These are phyloP conservation scores for Pterocles burchelli DNA, from an alignment of 2,113 vertebrate genomes.

Conservation along the genomic window DNA sequence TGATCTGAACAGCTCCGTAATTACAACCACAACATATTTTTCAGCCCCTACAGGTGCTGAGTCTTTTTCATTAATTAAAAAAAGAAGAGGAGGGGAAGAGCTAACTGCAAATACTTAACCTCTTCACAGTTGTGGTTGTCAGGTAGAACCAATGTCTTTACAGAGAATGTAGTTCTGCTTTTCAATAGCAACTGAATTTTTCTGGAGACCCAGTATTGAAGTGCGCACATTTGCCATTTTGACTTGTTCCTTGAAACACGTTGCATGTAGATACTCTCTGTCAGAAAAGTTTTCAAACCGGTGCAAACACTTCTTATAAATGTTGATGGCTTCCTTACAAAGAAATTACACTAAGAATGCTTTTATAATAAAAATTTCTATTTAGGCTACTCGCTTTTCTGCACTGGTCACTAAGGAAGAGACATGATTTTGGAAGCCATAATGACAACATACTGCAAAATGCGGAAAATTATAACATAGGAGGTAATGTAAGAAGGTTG, in stretches of 20 bases:
- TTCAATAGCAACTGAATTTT: not conserved
- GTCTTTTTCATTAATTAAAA: not conserved
- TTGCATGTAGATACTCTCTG: fast-evolving
- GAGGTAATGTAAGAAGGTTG: not conserved
- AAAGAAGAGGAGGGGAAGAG: not conserved
- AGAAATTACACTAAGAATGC: not conserved
- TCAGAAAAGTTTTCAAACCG: not conserved
- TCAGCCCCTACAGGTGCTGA: not conserved
- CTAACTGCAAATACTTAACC: not conserved
- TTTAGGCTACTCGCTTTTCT: not conserved
- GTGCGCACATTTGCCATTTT: not conserved
- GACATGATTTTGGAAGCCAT: not conserved
- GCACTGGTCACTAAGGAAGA: not conserved
- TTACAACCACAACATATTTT: not conserved
- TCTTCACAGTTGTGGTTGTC: not conserved
- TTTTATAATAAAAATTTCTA: not conserved
- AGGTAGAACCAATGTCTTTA: not conserved
- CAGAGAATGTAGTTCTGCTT: not conserved
- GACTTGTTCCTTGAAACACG: not conserved
- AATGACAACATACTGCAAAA: not conserved
- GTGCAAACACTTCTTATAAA: not conserved
- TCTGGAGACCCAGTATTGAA: not conserved
- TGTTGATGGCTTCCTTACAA: not conserved
- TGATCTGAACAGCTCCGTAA: not conserved
- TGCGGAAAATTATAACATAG: not conserved